Conservation (phyloP, 2,888 invertebrate species). For the Lasioglossum lativentre region DNA sequence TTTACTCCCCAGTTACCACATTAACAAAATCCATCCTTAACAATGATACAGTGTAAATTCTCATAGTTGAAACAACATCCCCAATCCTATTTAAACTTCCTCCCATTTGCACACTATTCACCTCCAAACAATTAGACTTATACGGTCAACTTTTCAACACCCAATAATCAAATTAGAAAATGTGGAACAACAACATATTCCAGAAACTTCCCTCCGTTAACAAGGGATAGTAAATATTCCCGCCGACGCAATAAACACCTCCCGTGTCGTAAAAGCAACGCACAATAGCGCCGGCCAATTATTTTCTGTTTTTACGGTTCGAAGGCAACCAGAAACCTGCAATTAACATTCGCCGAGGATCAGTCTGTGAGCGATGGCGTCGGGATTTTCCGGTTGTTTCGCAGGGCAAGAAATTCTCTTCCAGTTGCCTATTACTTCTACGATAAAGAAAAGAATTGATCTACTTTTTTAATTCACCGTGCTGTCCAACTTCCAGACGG, state of each 20-base stretch:
- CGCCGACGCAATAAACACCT: background rate
- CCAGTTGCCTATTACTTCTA: background rate
- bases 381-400: background rate
- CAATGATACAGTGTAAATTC: background rate
- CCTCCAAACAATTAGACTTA: background rate
- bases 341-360: background rate
- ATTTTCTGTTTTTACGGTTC: background rate
- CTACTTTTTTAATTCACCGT: conserved; percentile 3
- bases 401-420: background rate
- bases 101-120: background rate
- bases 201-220: background rate
- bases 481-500: background rate
- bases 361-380: background rate
- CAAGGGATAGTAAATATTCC: background rate
- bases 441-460: background rate
- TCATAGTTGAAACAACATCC: background rate
- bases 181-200: background rate
- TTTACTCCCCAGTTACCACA: too few species aligned
- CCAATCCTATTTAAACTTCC: background rate
- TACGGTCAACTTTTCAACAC: background rate
- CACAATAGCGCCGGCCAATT: background rate
- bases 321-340: background rate
- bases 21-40: background rate
- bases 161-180: background rate
- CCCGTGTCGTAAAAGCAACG: background rate